A percentile compares a stretch with the other conserved stretches of the same genome.
Conservation (phyloP, 2,113 vertebrate species). For the Isichthys henryi region DNA sequence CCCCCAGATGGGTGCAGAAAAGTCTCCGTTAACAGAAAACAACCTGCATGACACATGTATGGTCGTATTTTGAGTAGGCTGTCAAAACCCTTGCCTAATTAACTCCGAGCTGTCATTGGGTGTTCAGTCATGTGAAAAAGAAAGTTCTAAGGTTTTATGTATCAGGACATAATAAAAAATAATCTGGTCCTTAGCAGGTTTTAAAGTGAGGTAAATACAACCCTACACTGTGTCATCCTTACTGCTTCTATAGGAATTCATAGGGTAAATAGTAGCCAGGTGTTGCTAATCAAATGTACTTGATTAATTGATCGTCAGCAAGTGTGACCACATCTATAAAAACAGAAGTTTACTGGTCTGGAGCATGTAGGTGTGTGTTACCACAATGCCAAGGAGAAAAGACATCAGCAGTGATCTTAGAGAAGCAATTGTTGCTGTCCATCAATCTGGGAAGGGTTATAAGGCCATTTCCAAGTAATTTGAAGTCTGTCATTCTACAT, state of each 20-base stretch:
- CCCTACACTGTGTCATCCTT: neutral
- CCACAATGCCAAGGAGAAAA: neutral
- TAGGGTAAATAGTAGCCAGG: neutral
- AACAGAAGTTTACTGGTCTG: neutral
- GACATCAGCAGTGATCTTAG: neutral
- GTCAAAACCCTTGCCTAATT: neutral
- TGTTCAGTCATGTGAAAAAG: neutral
- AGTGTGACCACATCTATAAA: neutral
- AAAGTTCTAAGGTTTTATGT: neutral
- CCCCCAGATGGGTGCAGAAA: neutral
- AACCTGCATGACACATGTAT: neutral
- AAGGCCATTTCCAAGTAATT: neutral
- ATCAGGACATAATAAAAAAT: neutral
- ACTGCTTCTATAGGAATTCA: neutral
- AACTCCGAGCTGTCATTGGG: neutral
- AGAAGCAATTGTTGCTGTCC: neutral
- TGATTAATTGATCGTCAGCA: neutral
- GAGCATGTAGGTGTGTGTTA: neutral
- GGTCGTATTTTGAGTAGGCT: neutral
- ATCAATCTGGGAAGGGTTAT: neutral
- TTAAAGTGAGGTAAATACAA: neutral
- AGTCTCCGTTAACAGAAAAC: neutral
- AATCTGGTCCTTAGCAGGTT: too few relatives aligned
- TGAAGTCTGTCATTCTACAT: neutral
- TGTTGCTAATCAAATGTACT: neutral